Percentiles rank a stretch among this genome's conserved stretches.
Conservation (phyloP, 1,140 invertebrate species). For the Steinernema khuongi region DNA sequence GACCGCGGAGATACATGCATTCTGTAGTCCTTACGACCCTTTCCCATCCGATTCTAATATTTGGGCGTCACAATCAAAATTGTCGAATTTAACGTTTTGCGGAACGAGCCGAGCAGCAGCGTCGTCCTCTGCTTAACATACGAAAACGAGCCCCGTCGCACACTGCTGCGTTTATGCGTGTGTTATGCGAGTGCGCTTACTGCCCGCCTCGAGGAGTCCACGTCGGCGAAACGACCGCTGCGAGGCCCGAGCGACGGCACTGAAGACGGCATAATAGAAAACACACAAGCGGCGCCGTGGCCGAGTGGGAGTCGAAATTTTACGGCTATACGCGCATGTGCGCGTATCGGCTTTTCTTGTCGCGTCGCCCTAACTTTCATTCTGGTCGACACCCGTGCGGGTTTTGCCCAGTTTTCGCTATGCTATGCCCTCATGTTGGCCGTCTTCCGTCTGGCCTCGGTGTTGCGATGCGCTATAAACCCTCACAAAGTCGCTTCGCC, state of each 20-base stretch:
- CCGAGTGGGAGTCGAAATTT: neutral
- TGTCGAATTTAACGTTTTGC: neutral
- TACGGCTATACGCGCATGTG: neutral
- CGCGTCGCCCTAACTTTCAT: neutral
- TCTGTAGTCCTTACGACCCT: neutral
- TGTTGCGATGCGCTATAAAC: too few relatives aligned
- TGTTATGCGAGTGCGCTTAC: neutral
- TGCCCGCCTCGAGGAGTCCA: neutral
- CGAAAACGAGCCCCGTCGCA: conserved; percentile 14
- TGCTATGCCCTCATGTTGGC: too few relatives aligned
- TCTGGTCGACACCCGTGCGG: neutral
- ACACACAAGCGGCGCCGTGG: conserved; percentile 7
- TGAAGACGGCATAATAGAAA: conserved; percentile 16
- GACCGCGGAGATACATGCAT: neutral
- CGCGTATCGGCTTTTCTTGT: conserved; percentile 13
- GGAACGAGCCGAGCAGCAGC: too few relatives aligned
- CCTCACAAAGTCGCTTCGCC: neutral
- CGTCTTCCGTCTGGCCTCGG: neutral
- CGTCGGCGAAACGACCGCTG: neutral
- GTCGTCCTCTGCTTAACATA: neutral
- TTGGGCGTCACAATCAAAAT: neutral
- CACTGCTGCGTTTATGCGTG: neutral
- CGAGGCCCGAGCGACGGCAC: neutral
- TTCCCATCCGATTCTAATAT: neutral
- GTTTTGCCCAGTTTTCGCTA: too few relatives aligned